Conservation (phyloP, 2,113 vertebrate species). For the Odontophorus gujanensis region DNA sequence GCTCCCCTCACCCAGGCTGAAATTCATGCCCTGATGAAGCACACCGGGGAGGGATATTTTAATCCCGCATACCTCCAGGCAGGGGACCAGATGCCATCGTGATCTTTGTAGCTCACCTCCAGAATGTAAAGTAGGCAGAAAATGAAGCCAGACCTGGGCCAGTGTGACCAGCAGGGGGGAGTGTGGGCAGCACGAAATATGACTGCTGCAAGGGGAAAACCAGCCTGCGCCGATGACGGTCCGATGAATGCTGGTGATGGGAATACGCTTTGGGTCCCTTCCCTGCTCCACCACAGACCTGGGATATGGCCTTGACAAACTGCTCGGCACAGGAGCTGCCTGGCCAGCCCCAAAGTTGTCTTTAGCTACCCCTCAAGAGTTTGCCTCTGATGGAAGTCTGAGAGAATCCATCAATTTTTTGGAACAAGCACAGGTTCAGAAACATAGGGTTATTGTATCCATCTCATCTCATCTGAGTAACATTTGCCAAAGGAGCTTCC, state of each 20-base stretch:
- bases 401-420: background rate
- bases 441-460: background rate
- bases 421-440: background rate
- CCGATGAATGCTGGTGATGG: background rate
- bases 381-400: background rate
- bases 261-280: background rate
- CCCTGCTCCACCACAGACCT: background rate
- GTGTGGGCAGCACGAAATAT: background rate
- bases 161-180: constrained; percentile 44
- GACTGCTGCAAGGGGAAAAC: accelerated
- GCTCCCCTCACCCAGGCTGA: background rate
- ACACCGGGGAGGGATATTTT: background rate
- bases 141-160: accelerated
- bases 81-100: accelerated
- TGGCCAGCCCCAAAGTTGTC: background rate
- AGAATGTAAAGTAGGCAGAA: background rate
- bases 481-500: background rate
- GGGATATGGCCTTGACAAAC: background rate
- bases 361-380: background rate
- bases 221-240: accelerated
- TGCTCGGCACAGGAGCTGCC: accelerated
- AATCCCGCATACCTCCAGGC: background rate
- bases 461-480: background rate
- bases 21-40: background rate
- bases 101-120: background rate